Conservation (phyloP, 2,888 invertebrate species). For the Bimastos eiseni region DNA sequence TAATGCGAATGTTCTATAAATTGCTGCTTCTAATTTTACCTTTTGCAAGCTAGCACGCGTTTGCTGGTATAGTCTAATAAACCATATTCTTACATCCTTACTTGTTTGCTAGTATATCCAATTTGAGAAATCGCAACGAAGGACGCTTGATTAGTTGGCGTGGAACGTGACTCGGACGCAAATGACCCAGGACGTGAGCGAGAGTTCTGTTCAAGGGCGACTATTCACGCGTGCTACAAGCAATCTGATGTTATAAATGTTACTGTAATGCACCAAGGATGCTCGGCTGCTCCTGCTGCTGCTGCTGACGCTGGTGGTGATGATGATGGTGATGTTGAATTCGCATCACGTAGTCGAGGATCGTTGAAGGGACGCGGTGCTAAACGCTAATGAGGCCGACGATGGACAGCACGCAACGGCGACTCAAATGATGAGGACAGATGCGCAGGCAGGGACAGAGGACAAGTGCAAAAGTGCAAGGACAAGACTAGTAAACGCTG, state of each 20-base stretch:
- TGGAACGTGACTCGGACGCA: not conserved
- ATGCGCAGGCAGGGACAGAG: not conserved
- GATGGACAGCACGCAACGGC: not conserved
- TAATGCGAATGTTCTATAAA: no score
- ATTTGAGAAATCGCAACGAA: not conserved
- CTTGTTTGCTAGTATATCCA: no score
- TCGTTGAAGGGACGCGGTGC: not conserved
- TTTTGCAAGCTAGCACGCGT: no score
- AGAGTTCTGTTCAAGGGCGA: not conserved
- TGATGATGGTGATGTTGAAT: not conserved
- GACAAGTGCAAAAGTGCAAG: not conserved
- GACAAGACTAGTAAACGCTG: not conserved
- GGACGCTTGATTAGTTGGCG: not conserved
- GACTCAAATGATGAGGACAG: slow-evolving; percentile 1
- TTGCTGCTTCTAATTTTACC: no score
- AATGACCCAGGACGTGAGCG: not conserved
- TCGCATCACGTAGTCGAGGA: not conserved
- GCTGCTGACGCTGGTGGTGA: no score
- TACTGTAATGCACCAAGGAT: not conserved
- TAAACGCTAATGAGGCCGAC: not conserved
- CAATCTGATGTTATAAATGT: not conserved
- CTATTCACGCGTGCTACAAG: not conserved
- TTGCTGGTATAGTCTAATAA: no score
- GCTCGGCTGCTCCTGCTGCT: not conserved
- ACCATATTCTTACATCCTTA: no score